A percentile compares a stretch with the other conserved stretches of the same genome.
Conservation (phyloP, 2,888 invertebrate species). For the Drosophila peninsularis region DNA sequence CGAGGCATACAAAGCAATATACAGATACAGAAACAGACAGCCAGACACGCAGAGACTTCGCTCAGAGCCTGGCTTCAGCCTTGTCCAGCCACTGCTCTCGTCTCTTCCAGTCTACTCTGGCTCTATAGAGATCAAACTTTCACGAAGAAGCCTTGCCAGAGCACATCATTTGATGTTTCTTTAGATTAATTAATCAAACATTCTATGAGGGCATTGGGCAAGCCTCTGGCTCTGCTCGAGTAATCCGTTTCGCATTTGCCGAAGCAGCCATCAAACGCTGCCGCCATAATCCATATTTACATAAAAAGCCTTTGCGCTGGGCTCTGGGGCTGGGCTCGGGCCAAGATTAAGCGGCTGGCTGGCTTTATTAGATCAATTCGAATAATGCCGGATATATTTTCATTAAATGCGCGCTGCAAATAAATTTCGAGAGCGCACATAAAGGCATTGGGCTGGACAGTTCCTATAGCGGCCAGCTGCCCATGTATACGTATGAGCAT, state of each 20-base stretch:
- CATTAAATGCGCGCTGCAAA: conserved; percentile 61
- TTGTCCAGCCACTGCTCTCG: too few relatives aligned
- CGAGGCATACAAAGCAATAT: too few relatives aligned
- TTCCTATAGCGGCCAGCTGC: background rate
- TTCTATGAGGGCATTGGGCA: too few relatives aligned
- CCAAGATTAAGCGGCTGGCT: background rate
- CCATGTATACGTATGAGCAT: background rate
- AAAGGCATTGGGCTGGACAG: conserved; percentile 61
- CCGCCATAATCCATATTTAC: conserved; percentile 7
- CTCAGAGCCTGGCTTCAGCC: too few relatives aligned
- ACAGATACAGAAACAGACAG: too few relatives aligned
- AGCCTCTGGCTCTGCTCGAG: background rate
- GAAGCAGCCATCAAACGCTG: background rate
- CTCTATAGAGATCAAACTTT: too few relatives aligned
- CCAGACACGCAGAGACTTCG: too few relatives aligned
- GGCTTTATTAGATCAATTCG: conserved; percentile 32
- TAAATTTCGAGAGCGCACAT: conserved; percentile 64
- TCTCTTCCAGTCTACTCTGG: too few relatives aligned
- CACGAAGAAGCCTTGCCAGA: too few relatives aligned
- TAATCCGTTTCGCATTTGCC: background rate
- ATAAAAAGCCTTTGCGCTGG: conserved; percentile 1
- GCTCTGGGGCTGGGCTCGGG: background rate
- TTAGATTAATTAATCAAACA: too few relatives aligned
- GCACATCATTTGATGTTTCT: too few relatives aligned
- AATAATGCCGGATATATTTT: conserved; percentile 29